These are phyloP conservation scores for Agrochola lota DNA, from an alignment of 2,888 invertebrate genomes.

Conservation along the genomic window DNA sequence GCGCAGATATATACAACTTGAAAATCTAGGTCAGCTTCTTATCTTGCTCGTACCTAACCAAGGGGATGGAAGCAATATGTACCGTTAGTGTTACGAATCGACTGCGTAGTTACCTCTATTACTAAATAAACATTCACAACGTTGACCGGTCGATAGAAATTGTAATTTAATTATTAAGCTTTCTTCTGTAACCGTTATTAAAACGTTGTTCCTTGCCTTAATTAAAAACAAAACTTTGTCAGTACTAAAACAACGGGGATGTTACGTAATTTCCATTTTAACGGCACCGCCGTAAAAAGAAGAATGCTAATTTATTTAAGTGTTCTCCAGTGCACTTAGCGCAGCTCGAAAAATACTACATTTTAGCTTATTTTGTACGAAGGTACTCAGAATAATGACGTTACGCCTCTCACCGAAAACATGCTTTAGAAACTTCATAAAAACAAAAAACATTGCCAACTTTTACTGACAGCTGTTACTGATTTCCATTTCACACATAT, in stretches of 20 bases:
- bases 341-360: constrained; percentile 46
- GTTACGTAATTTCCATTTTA: constrained; percentile 58
- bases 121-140: constrained; percentile 15
- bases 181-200: constrained; percentile 35
- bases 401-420: not conserved
- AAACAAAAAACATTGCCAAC: constrained; percentile 11
- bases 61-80: constrained; percentile 1
- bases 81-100: constrained; percentile 12
- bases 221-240: constrained; percentile 57
- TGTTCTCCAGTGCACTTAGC: constrained; percentile 50
- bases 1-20: constrained; percentile 20
- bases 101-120: constrained; percentile 3
- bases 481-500: constrained; percentile 7
- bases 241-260: constrained; percentile 50
- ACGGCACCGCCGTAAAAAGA: constrained; percentile 50
- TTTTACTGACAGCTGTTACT: not conserved
- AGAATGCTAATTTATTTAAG: constrained; percentile 63
- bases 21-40: constrained; percentile 50
- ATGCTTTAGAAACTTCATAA: not conserved
- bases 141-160: constrained; percentile 12
- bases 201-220: constrained; percentile 39
- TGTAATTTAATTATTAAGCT: constrained; percentile 40
- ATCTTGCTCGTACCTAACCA: constrained; percentile 10
- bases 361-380: constrained; percentile 40
- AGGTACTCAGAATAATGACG: constrained; percentile 42